Evolutionary conservation across 2,797 vertebrate species (phyloP).

Genomic region (Perodicticus potto): DNA sequence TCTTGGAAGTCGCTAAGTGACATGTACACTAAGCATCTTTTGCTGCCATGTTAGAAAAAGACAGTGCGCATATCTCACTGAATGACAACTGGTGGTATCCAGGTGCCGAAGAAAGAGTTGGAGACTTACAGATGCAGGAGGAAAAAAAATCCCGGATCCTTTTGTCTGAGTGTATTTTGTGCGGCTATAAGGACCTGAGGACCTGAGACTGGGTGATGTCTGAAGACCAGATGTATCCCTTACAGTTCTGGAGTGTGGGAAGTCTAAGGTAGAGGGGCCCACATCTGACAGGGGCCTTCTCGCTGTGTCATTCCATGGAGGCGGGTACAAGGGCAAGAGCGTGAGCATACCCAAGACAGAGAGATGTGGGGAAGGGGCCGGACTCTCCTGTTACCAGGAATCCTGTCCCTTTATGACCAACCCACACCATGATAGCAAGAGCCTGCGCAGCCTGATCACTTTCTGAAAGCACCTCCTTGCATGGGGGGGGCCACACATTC

Average conservation of each 20-base stretch:
- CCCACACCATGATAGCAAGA: not conserved
- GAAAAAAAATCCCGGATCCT: slow-evolving; percentile 1
- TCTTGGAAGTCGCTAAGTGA: not conserved
- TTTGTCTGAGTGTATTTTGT: not conserved
- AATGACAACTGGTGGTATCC: not conserved
- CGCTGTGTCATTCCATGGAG: not conserved
- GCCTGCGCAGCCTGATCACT: not conserved
- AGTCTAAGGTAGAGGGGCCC: not conserved
- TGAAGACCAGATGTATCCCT: not conserved
- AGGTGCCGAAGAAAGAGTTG: slow-evolving; percentile 21
- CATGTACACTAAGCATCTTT: not conserved
- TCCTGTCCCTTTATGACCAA: not conserved
- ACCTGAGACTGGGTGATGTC: not conserved
- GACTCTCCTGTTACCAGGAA: not conserved
- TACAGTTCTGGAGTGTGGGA: not conserved
- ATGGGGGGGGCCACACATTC: not conserved
- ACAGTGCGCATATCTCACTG: not conserved
- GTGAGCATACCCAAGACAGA: not conserved
- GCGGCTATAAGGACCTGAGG: not conserved
- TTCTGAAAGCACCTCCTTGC: not conserved
- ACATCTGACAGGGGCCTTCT: not conserved
- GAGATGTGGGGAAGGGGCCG: not conserved
- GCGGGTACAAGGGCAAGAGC: not conserved
- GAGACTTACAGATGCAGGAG: slow-evolving; percentile 48
- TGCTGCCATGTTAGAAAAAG: not conserved